Evolutionary conservation across 2,888 invertebrate species (phyloP), one percentile per base, ranked within the genome.

Genomic region (Hydriomena furcata): DNA sequence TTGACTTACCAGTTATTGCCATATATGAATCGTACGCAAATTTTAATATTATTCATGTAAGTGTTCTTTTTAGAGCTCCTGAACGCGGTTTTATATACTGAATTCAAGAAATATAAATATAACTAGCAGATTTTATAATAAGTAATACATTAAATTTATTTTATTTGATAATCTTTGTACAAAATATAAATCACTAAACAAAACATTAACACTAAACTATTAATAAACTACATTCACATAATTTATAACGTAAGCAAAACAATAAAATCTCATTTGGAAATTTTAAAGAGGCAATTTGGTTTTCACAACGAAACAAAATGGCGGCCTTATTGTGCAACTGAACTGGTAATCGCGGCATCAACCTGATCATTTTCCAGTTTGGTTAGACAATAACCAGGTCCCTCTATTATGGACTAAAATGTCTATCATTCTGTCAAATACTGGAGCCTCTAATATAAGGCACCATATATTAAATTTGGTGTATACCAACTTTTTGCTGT

Each of bases 191-290:
- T 48, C 40, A 61, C 51, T 59, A 52, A 46, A n/a, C n/a, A n/a
- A 52, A 54, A 3, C 13, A 61, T 57, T 60, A 54, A 57, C 40
- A 37, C 23, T 61, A 57, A 55, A 8, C 41, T 53, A 57, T 23
- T 52, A 23, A 59, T 52, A 59, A 60, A 60, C 59, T 63, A 63
- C 57, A 65, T 65, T 64, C 58, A 62, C 56, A 58, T 24, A 60
- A 59, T 58, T 49, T 55, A n/a, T 31, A 13, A 23, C 28, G n/a
- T 20, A 28, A 62, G 23, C 51, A 58, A 58, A 60, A 34, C 56
- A 59, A 64, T 46, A 65, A 60, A 74, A 76, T 75, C 75, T 73
- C 72, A 71, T 65, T 63, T 58, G 67, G 59, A 68, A 61, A 68
- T 52, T 55, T 43, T 51, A 58, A 52, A 61, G 68, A 73, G 71